Conservation (phyloP, 2,113 vertebrate species). For the Callospermophilus lateralis region DNA sequence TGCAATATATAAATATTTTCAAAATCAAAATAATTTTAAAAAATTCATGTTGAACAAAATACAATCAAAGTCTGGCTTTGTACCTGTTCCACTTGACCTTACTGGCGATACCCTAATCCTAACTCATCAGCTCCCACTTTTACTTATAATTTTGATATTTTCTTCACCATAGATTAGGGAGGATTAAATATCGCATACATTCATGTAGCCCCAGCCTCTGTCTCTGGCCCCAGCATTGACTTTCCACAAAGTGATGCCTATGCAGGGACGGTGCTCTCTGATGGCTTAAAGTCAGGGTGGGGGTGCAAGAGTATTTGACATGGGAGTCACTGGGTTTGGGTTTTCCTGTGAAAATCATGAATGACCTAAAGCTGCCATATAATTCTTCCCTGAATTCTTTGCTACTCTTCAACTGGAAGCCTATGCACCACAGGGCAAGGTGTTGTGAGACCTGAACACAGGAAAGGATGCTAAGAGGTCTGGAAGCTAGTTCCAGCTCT, state of each 20-base stretch:
- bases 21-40: background rate
- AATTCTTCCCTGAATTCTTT: no score
- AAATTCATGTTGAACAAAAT: background rate
- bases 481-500: background rate
- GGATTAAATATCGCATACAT: background rate
- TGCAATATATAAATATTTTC: background rate
- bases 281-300: background rate
- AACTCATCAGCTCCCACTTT: background rate
- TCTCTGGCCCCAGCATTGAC: background rate
- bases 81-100: background rate
- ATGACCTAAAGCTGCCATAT: background rate
- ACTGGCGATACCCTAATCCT: no score
- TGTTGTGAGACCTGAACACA: no score
- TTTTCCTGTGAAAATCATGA: background rate
- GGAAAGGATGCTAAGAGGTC: accelerated
- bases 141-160: background rate
- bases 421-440: background rate
- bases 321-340: background rate
- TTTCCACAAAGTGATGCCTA: background rate
- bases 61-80: background rate
- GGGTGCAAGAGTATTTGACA: background rate
- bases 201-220: background rate
- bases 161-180: background rate
- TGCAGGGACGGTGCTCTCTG: background rate
- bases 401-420: background rate